phyloP scores from a whole-genome alignment of 2,888 invertebrate species.

The Tinea trinotella region DNA sequence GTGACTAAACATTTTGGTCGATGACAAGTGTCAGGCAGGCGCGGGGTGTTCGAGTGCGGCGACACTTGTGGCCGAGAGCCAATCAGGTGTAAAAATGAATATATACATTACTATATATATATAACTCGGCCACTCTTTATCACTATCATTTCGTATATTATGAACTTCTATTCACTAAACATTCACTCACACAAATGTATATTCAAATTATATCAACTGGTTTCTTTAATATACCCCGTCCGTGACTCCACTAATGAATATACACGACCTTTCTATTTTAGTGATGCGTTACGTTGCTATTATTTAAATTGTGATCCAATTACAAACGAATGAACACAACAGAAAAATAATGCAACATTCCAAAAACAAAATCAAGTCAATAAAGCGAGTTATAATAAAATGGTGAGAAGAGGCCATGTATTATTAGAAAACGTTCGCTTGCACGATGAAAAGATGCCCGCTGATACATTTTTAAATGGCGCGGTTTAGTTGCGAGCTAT shows the following conservation, averaged over 20 bases:
- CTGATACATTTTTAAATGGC: background rate
- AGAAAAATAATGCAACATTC: too few species aligned
- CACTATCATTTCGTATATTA: background rate
- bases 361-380: too few species aligned
- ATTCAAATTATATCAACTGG: too few species aligned
- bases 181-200: background rate
- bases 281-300: too few species aligned
- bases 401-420: too few species aligned
- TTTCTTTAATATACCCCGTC: too few species aligned
- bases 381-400: too few species aligned
- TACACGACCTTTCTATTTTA: too few species aligned
- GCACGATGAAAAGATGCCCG: background rate
- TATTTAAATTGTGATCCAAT: too few species aligned
- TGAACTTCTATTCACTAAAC: background rate
- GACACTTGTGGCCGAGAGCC: constrained; percentile 27
- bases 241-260: too few species aligned
- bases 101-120: constrained; percentile 43
- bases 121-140: constrained; percentile 26
- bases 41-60: background rate
- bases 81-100: constrained; percentile 56
- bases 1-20: background rate
- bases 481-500: background rate
- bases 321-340: too few species aligned
- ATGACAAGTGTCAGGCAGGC: background rate
- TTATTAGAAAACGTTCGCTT: background rate